phyloP scores from a whole-genome alignment of 2,888 invertebrate species.

The Ophioninae sp. region DNA sequence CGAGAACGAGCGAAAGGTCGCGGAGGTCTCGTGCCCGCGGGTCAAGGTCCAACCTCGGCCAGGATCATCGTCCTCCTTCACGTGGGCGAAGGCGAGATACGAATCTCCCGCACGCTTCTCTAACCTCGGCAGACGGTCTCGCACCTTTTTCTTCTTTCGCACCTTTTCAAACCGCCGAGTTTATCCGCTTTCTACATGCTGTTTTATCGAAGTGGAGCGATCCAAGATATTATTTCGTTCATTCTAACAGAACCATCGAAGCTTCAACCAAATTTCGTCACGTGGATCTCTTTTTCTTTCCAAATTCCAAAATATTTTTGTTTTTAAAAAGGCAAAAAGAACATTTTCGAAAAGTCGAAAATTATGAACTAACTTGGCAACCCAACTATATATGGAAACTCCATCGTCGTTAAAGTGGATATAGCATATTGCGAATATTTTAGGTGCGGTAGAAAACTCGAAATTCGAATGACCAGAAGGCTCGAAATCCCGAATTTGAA shows the following conservation, averaged over 20 bases:
- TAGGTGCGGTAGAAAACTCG: too few species aligned
- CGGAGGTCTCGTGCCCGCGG: conserved; percentile 56
- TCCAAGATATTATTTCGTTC: background rate
- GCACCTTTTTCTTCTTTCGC: conserved; percentile 33
- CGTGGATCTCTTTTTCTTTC: background rate
- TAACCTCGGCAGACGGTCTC: conserved; percentile 26
- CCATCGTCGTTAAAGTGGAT: too few species aligned
- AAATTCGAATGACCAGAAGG: too few species aligned
- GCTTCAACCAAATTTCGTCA: too few species aligned
- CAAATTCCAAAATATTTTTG: too few species aligned
- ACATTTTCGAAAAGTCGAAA: too few species aligned
- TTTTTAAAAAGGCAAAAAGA: too few species aligned
- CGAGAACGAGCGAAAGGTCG: conserved; percentile 58
- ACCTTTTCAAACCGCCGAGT: conserved; percentile 34
- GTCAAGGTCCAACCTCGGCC: conserved; percentile 70
- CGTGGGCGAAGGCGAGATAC: conserved; percentile 52
- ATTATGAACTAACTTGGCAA: too few species aligned
- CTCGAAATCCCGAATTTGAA: too few species aligned
- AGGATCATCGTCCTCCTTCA: conserved; percentile 70
- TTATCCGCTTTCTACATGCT: background rate
- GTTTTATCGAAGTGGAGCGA: conserved; percentile 5
- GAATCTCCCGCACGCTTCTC: conserved; percentile 31
- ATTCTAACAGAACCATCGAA: background rate
- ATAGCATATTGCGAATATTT: too few species aligned
- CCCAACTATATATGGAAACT: too few species aligned